Base-by-base conservation (phyloP, 1,140 invertebrate genomes). In the Cyrtorhinus lividipennis region DNA sequence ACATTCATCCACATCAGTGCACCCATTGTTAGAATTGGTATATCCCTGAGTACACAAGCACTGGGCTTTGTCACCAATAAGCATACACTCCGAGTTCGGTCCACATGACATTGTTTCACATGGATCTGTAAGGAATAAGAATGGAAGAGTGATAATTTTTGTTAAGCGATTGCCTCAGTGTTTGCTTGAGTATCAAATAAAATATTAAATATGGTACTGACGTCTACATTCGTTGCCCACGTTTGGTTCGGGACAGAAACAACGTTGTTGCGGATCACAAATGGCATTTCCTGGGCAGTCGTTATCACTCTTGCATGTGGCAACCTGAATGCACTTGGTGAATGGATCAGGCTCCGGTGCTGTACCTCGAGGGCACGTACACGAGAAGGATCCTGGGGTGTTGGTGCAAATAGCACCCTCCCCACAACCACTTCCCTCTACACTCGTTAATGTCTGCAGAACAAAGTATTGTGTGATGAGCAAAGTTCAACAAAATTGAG, bases 241-340 rank as follows among this genome's bases (percentile, higher is more conserved):
- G 70, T 93, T 93, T 0, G 91, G 91, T 69, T 91, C 88, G 1
- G 89, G 90, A 72, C 91, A 94, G 20, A 91, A 73, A 71, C 91
- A 95, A 67, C 85, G 80, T 63, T 83, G 81, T 62, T 83, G 79
- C 2, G 75, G 68, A 69, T 91, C 85, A 70, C 91, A 94, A 67
- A 91, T 78, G n/a, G 89, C 83, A 76, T 93, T 93, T 67, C 90
- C 90, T 23, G 89, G 89, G 73, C 91, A 95, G 64, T 92, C 86
- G 53, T 79, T 78, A 67, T 90, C 83, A 2, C 71, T 71, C 27
- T 79, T 77, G 69, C 91, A 94, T 13, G 82, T 85, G 1, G 91
- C 81, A 60, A 90, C 83, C 69, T 85, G 85, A 13, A 86, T 83
- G 69, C 90, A 94, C 69, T 83, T 84, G 15, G 81, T 81, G 66